A percentile compares a stretch with the other conserved stretches of the same genome.
phyloP scores from a whole-genome alignment of 2,797 vertebrate genomes.

The Ptychadena robeensis region DNA sequence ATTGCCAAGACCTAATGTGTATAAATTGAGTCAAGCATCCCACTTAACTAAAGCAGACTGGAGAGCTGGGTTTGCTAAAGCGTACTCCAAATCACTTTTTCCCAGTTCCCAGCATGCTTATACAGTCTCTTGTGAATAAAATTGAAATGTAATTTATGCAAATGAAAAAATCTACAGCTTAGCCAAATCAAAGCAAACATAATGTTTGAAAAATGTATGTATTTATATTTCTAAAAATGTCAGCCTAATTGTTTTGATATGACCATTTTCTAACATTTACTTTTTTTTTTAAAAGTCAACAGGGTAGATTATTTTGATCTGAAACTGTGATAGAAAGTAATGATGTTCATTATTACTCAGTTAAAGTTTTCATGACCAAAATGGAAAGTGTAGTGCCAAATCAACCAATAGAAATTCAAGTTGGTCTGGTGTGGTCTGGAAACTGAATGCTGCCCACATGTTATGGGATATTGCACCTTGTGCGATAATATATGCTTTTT shows the following conservation, averaged over 20 bases:
- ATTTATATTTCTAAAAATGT: slow-evolving; percentile 55
- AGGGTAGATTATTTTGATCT: background rate
- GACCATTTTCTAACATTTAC: background rate
- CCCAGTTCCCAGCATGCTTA: slow-evolving; percentile 17
- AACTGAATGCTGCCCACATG: no score
- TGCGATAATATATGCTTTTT: no score
- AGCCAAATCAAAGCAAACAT: slow-evolving; percentile 51
- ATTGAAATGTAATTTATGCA: slow-evolving; percentile 54
- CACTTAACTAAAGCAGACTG: slow-evolving; percentile 24
- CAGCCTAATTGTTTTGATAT: slow-evolving; percentile 57
- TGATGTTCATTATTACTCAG: no score
- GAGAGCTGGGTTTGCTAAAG: slow-evolving; percentile 27
- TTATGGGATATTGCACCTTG: no score
- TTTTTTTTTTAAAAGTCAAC: background rate
- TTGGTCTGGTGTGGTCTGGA: no score
- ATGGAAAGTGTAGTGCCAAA: no score
- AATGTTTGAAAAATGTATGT: slow-evolving; percentile 36
- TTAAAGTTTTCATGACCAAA: no score
- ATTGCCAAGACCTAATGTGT: slow-evolving; percentile 26
- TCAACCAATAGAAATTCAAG: no score
- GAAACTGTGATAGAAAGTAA: background rate
- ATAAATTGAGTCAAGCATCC: slow-evolving; percentile 35
- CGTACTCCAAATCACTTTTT: slow-evolving; percentile 36
- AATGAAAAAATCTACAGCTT: slow-evolving; percentile 40
- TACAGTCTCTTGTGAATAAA: slow-evolving; percentile 39